A percentile compares a stretch with the other conserved stretches of the same genome.
phyloP scores from a whole-genome alignment of 2,113 vertebrate genomes.

The Lota lota region DNA sequence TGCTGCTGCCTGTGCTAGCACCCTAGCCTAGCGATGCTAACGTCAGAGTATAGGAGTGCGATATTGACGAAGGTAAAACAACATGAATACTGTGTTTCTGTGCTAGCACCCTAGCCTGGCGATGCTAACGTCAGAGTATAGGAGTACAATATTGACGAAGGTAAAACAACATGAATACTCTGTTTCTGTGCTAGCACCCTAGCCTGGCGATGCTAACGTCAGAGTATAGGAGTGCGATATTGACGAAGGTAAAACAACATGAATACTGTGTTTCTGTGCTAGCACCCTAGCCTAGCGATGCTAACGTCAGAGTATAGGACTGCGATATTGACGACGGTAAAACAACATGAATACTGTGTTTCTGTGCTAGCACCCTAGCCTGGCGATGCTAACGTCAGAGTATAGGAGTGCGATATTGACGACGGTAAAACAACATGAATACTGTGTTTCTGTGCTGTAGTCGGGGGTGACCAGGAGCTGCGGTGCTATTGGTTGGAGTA shows the following conservation, averaged over 20 bases:
- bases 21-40: too few species aligned
- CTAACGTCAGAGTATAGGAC: neutral
- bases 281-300: too few species aligned
- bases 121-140: neutral
- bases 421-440: neutral
- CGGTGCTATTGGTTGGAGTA: conserved; percentile 85
- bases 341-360: neutral
- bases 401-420: neutral
- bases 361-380: neutral
- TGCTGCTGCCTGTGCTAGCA: neutral
- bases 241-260: neutral
- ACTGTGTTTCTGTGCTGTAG: conserved; percentile 51
- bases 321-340: neutral
- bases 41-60: neutral
- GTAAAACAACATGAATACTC: neutral
- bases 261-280: neutral
- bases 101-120: too few species aligned
- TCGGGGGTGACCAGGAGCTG: conserved; percentile 82
- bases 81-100: neutral
- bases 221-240: neutral
- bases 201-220: neutral
- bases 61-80: too few species aligned
- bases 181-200: neutral
- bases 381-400: neutral
- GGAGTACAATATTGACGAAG: neutral